phyloP scores from a whole-genome alignment of 2,797 vertebrate species.

The Sebastes umbrosus region DNA sequence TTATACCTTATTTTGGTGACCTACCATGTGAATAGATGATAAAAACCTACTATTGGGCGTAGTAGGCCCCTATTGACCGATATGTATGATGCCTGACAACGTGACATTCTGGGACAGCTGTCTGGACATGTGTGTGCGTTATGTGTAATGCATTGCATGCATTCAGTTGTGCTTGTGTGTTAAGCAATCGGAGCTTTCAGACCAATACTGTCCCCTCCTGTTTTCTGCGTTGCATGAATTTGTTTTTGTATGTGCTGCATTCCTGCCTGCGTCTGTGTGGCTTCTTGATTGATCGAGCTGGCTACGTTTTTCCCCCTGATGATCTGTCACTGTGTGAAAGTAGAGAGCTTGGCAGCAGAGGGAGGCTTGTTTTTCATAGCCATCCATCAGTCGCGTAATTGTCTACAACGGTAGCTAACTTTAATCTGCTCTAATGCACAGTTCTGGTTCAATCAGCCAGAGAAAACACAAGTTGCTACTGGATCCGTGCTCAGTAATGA shows the following conservation, averaged over 20 bases:
- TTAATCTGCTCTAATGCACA: conserved; percentile 50
- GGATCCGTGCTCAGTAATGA: conserved; percentile 4
- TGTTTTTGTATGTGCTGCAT: conserved; percentile 14
- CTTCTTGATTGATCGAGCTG: conserved; percentile 61
- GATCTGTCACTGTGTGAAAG: conserved; percentile 60
- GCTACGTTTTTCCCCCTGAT: conserved; percentile 51
- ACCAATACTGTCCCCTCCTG: background rate
- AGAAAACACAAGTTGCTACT: conserved; percentile 21
- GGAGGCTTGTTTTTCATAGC: conserved; percentile 42
- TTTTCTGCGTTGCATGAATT: conserved; percentile 1
- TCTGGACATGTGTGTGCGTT: background rate
- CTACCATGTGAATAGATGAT: background rate
- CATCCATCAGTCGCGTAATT: conserved; percentile 46
- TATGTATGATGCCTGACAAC: background rate
- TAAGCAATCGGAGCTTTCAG: background rate
- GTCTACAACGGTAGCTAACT: conserved; percentile 34
- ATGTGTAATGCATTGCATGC: background rate
- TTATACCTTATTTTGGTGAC: background rate
- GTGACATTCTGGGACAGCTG: background rate
- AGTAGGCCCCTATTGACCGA: background rate
- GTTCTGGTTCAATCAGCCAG: conserved; percentile 34
- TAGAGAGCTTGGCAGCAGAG: conserved; percentile 44
- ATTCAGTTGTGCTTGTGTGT: background rate
- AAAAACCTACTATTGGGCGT: background rate
- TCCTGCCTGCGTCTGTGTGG: conserved; percentile 17